Percentiles rank a stretch among this genome's conserved stretches.
Conservation (phyloP, 2,888 invertebrate species). For the Tipula helvola region DNA sequence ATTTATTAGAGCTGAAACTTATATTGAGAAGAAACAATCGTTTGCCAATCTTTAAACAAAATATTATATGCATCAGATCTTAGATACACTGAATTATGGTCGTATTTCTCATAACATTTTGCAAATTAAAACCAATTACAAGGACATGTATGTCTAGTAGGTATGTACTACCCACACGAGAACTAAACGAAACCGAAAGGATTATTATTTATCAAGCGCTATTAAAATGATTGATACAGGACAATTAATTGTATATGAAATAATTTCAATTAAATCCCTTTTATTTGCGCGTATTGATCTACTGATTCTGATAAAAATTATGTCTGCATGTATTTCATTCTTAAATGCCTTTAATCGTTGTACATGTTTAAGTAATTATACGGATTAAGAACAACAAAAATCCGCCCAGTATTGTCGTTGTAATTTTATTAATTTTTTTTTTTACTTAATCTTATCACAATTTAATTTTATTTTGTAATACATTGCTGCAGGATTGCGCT, state of each 20-base stretch:
- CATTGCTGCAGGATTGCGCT: background rate
- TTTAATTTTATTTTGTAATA: no score
- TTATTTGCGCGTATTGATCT: background rate
- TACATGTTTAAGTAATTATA: background rate
- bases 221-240: background rate
- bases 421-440: background rate
- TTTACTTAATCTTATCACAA: no score
- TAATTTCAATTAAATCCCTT: background rate
- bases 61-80: background rate
- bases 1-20: background rate
- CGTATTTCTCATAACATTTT: background rate
- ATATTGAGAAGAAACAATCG: background rate
- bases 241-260: background rate
- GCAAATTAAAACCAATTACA: background rate
- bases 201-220: background rate
- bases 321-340: background rate
- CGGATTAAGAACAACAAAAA: background rate
- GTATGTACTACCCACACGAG: background rate
- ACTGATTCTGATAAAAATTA: background rate
- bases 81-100: background rate
- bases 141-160: background rate
- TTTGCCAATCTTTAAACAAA: background rate
- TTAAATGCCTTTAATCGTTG: background rate
- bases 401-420: background rate
- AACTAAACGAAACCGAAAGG: background rate